Evolutionary conservation across 2,888 invertebrate genomes (phyloP).

Genomic region (Hirtodrosophila alboralis): DNA sequence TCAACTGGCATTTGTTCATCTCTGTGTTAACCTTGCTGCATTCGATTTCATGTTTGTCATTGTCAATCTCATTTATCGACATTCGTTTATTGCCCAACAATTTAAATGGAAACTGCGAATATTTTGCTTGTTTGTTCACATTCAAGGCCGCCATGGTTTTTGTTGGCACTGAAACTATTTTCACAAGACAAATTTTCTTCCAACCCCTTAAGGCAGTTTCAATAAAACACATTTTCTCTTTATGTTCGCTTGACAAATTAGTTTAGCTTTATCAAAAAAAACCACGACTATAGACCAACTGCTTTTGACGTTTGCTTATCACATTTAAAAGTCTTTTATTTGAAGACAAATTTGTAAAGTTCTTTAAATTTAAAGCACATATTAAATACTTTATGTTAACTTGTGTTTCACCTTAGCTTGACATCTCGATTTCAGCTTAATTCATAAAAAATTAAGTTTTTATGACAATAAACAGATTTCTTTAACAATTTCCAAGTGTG

Average conservation of each 20-base stretch:
- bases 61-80: slow-evolving; percentile 77
- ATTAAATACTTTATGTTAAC: too few species aligned
- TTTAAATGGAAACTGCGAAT: slow-evolving; percentile 58
- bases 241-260: slow-evolving; percentile 16
- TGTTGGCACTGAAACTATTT: slow-evolving; percentile 32
- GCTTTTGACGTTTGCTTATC: slow-evolving; percentile 8
- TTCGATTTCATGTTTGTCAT: slow-evolving; percentile 76
- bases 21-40: slow-evolving; percentile 60
- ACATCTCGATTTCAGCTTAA: too few species aligned
- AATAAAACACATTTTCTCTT: slow-evolving; percentile 20
- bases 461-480: slow-evolving; percentile 1
- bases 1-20: slow-evolving; percentile 50
- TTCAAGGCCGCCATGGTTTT: slow-evolving; percentile 34
- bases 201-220: slow-evolving; percentile 37
- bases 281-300: neutral
- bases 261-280: slow-evolving; percentile 5
- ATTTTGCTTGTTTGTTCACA: slow-evolving; percentile 31
- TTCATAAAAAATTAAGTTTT: too few species aligned
- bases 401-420: too few species aligned
- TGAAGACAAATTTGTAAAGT: too few species aligned
- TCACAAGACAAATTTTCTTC: slow-evolving; percentile 11
- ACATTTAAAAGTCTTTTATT: neutral
- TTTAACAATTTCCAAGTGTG: slow-evolving; percentile 9
- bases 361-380: too few species aligned
- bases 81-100: slow-evolving; percentile 69